These are phyloP conservation scores for Drosophila cardini DNA, from an alignment of 1,140 invertebrate species.

Conservation along the genomic window DNA sequence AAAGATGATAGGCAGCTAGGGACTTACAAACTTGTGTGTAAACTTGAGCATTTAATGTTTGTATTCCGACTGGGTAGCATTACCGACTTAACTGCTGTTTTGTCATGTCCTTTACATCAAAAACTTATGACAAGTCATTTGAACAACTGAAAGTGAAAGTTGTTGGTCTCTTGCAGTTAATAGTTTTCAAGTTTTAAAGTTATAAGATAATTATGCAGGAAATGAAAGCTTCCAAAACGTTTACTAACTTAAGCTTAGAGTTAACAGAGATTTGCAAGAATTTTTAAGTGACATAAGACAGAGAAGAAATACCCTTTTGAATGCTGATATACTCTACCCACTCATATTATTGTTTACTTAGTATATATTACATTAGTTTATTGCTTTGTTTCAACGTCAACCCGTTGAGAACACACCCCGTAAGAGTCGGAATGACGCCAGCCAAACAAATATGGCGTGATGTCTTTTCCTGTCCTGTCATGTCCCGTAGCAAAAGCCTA, in stretches of 20 bases:
- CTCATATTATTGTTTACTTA: neutral
- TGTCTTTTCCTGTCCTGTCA: slow-evolving; percentile 27
- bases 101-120: slow-evolving; percentile 11
- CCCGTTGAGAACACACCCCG: slow-evolving; percentile 34
- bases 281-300: neutral
- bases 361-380: slow-evolving; percentile 52
- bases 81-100: neutral
- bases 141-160: neutral
- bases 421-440: slow-evolving; percentile 57
- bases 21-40: neutral
- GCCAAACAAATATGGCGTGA: slow-evolving; percentile 57
- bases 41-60: slow-evolving; percentile 13
- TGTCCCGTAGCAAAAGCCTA: slow-evolving; percentile 7
- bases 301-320: neutral
- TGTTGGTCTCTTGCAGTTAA: neutral
- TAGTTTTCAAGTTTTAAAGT: neutral
- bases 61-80: neutral
- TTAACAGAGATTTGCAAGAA: too few species aligned
- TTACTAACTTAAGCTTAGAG: neutral
- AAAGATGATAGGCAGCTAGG: slow-evolving; percentile 25
- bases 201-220: slow-evolving; percentile 18
- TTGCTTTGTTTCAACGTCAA: slow-evolving; percentile 36
- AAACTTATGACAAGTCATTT: slow-evolving; percentile 2
- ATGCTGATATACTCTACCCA: neutral
- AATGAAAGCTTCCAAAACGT: slow-evolving; percentile 10